Base-by-base conservation (phyloP, 2,113 vertebrate genomes). In the Phylloscopus trochiloides region DNA sequence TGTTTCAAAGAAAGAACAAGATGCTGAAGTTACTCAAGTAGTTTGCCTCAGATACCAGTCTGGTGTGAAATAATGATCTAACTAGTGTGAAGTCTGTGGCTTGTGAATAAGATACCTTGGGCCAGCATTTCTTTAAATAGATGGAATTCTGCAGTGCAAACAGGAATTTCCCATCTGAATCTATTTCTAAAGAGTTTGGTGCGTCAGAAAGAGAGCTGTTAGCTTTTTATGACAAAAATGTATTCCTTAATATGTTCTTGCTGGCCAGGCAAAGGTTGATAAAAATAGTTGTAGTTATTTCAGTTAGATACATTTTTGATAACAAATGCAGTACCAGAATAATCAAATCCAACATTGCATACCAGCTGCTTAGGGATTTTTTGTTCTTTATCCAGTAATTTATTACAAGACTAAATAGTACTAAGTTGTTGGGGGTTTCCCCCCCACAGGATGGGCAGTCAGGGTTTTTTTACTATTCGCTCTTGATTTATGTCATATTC, bases 381-480 rank as follows among this genome's bases (percentile, higher is more conserved):
- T 79, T 92, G 80, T 51, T 63, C 90, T 86, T 90, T 90, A 93
- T 77, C 76, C 57, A 67, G 86, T 82, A 83, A 92, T 92, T 80
- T 92, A 89, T 91, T 92, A 36, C 40, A 57, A 71, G 83, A 58
- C 55, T 83, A n/a, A 93, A 74, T 26, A 58, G 40, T 74, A 59
- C 32, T 79, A 79, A 90, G 61, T 70, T 14, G 0, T 32, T 38
- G 50, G 22, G 17, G 20, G 65, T 63, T 62, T 18, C 3, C 20
- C 36, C 36, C 24, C 28, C 21, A 9, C 43, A 38, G 13, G 7
- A 34, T 55, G 21, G 31, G 7, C 43, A 75, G 6, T 95, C 38
- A 5, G 77, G 73, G 77, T 43, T 86, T 38, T 42, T n/a, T 92
- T 67, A 9, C 32, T 73, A 5, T 16, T 89, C 1, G 0, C 8